A percentile compares a stretch with the other conserved stretches of the same genome.
These are phyloP conservation scores for Salminus brasiliensis DNA, from an alignment of 2,113 vertebrate genomes.

Conservation along the genomic window DNA sequence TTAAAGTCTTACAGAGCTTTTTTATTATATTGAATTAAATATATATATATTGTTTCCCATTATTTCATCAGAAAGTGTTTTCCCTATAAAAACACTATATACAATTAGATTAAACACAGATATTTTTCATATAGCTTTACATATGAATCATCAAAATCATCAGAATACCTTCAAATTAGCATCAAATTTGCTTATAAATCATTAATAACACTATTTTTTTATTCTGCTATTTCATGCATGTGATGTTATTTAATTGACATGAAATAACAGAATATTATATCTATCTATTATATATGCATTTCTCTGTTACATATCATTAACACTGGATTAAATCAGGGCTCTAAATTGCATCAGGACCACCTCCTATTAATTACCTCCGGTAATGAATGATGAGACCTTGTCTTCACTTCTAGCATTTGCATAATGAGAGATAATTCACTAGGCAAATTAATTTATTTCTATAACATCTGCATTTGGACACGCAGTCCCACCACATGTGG, in stretches of 20 bases:
- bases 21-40: too few relatives aligned
- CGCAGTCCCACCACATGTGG: constrained; percentile 13
- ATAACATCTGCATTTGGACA: constrained; percentile 19
- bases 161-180: too few relatives aligned
- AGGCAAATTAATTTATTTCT: constrained; percentile 17
- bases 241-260: constrained; percentile 29
- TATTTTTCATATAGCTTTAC: too few relatives aligned
- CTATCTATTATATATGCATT: constrained; percentile 22
- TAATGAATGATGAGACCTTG: constrained; percentile 47
- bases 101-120: too few relatives aligned
- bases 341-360: constrained; percentile 37
- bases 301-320: constrained; percentile 36
- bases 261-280: not conserved
- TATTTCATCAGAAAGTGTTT: too few relatives aligned
- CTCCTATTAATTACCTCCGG: constrained; percentile 29
- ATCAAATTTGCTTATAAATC: not conserved
- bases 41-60: too few relatives aligned
- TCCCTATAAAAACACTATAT: too few relatives aligned
- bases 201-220: not conserved
- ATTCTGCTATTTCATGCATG: constrained; percentile 26
- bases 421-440: constrained; percentile 28
- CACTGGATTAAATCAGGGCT: constrained; percentile 25
- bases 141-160: too few relatives aligned
- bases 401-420: constrained; percentile 35
- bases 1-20: too few relatives aligned